Conservation (phyloP, 2,113 vertebrate species). For the Crotalus viridis region DNA sequence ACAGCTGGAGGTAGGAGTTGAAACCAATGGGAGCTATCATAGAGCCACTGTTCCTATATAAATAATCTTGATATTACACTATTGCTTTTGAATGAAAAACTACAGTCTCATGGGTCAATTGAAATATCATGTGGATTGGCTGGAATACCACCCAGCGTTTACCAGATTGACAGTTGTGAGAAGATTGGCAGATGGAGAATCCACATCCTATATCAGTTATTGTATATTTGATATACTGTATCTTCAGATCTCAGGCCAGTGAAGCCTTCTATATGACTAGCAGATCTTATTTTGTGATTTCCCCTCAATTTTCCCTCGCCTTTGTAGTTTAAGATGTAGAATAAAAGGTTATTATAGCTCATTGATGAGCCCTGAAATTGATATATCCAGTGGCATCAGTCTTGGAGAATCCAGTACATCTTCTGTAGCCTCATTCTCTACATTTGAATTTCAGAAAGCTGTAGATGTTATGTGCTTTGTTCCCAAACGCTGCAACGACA, state of each 20-base stretch:
- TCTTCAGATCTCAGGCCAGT: not conserved
- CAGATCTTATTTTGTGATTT: not conserved
- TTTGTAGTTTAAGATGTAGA: not conserved
- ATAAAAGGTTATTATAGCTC: not conserved
- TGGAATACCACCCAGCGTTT: not conserved
- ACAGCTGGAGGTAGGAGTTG: conserved; percentile 78
- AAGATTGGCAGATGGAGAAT: not conserved
- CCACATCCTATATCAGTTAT: not conserved
- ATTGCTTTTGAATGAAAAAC: not conserved
- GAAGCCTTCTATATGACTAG: not conserved
- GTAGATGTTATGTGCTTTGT: conserved; percentile 93
- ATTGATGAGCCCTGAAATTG: not conserved
- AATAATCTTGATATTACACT: not conserved
- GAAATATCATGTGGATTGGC: not conserved
- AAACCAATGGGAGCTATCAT: not conserved
- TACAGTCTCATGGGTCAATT: not conserved
- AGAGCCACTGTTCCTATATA: not conserved
- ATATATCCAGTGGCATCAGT: not conserved
- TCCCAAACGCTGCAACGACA: conserved; percentile 90
- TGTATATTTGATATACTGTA: not conserved
- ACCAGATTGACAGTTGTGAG: not conserved
- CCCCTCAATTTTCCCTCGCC: not conserved
- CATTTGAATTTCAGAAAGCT: conserved; percentile 75
- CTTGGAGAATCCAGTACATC: not conserved
- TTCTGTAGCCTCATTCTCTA: not conserved